A percentile compares a stretch with the other conserved stretches of the same genome.
Conservation (phyloP, 1,140 invertebrate species). For the Hermatobates lingyangjiaoensis region DNA sequence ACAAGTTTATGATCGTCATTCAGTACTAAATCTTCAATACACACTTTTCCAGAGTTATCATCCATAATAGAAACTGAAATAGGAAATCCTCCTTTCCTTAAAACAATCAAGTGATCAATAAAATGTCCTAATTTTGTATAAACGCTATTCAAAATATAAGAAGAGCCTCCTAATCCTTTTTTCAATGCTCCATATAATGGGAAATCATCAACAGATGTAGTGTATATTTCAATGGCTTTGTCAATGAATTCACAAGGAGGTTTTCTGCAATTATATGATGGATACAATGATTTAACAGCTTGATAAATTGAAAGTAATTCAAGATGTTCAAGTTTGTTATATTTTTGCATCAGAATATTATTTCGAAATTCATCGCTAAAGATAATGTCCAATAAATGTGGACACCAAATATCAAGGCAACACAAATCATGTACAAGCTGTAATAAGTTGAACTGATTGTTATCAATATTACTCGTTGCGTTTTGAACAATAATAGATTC, state of each 20-base stretch:
- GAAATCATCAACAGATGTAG: slow-evolving; percentile 17
- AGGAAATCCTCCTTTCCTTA: background rate
- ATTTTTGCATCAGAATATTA: slow-evolving; percentile 29
- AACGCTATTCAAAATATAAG: slow-evolving; percentile 26
- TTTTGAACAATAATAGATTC: slow-evolving; percentile 24
- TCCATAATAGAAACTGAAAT: background rate
- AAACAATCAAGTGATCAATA: slow-evolving; percentile 24
- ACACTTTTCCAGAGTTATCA: background rate
- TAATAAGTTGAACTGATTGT: no score
- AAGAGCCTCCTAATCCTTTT: slow-evolving; percentile 25
- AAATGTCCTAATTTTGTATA: slow-evolving; percentile 24
- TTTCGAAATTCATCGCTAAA: background rate
- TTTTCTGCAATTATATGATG: slow-evolving; percentile 24
- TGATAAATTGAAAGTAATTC: slow-evolving; percentile 33
- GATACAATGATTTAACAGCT: slow-evolving; percentile 31
- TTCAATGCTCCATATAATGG: slow-evolving; percentile 23
- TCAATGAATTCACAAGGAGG: slow-evolving; percentile 20
- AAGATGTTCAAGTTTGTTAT: slow-evolving; percentile 27
- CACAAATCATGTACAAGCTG: no score
- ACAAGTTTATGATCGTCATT: background rate
- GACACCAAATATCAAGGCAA: no score
- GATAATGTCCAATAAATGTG: no score
- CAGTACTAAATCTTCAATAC: background rate
- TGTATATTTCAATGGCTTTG: slow-evolving; percentile 14
- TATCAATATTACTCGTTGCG: slow-evolving; percentile 18